Evolutionary conservation across 2,888 invertebrate genomes (phyloP), one percentile per base, ranked within the genome.

Genomic region (Venusia cambrica): DNA sequence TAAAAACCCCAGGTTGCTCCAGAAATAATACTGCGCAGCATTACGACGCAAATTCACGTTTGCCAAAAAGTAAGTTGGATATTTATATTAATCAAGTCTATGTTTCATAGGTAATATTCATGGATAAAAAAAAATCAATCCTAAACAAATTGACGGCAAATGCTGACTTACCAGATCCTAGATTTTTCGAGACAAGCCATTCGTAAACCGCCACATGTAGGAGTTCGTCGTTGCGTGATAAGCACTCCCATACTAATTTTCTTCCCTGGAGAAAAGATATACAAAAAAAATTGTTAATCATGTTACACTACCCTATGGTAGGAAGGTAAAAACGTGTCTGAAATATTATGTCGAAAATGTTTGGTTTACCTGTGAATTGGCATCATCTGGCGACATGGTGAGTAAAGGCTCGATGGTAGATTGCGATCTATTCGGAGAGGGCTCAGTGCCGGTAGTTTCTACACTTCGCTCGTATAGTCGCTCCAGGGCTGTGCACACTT

Each of bases 151-250:
- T 18, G 5, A 18, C 3, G 8, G 8, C 7, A 7, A 20, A 8
- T 2, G n/a, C n/a, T n/a, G n/a, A n/a, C 24, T 54, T 63, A 85
- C 85, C 85, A 58, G 84, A 73, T 20, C 92, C 90, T 65, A 95
- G 89, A 50, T 93, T 90, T 66, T 93, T 92, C 0, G 90, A 89
- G 46, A 97, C 91, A 67, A 98, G 91, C 98, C 98, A 98, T 55
- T 97, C 94, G 70, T 98, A 99, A 1, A 99, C 89, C 0, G 95
- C 92, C 0, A 95, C 93, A 63, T 99, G 98, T 37, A 97, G 90
- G 6, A 97, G 87, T 66, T 98, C 97, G 75, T 99, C 99, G 2
- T 91, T 87, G 2, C 90, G 88, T 25, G 91, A 90, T 5, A 94
- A 75, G 35, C 92, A 91, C 52, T 92, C 90, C 51, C 88, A 87